phyloP scores from a whole-genome alignment of 2,797 vertebrate species.

The Gambusia yucatana region DNA sequence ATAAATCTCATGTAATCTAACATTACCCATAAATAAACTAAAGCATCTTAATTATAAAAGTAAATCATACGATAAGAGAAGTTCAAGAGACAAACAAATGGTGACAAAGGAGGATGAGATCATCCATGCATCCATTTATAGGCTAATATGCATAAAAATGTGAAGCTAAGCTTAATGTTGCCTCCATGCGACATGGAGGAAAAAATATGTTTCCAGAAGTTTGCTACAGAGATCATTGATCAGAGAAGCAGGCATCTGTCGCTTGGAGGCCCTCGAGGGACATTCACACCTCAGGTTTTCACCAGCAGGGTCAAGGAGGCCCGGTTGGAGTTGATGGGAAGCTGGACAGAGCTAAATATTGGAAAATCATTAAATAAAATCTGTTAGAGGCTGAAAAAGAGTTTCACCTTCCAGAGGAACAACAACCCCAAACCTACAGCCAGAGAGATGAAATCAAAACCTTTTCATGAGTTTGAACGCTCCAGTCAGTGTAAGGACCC shows the following conservation, averaged over 20 bases:
- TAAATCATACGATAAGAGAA: background rate
- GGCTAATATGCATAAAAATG: background rate
- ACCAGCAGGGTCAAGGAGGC: background rate
- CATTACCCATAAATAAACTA: background rate
- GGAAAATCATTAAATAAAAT: background rate
- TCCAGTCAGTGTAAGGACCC: background rate
- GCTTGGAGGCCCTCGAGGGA: background rate
- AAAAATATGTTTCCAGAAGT: background rate
- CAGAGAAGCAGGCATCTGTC: background rate
- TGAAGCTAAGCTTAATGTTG: background rate
- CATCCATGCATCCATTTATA: background rate
- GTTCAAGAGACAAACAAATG: background rate
- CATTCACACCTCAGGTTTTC: background rate
- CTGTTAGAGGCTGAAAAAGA: background rate
- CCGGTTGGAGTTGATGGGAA: background rate
- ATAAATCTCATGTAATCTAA: background rate
- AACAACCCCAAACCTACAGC: background rate
- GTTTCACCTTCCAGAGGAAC: background rate
- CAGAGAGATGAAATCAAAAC: background rate
- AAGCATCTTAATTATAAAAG: background rate
- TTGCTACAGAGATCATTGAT: background rate
- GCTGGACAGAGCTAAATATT: background rate
- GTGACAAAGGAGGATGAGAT: background rate
- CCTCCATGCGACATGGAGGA: background rate
- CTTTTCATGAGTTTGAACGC: background rate